Conservation (phyloP, 2,797 vertebrate genomes). For the Silurus aristotelis region DNA sequence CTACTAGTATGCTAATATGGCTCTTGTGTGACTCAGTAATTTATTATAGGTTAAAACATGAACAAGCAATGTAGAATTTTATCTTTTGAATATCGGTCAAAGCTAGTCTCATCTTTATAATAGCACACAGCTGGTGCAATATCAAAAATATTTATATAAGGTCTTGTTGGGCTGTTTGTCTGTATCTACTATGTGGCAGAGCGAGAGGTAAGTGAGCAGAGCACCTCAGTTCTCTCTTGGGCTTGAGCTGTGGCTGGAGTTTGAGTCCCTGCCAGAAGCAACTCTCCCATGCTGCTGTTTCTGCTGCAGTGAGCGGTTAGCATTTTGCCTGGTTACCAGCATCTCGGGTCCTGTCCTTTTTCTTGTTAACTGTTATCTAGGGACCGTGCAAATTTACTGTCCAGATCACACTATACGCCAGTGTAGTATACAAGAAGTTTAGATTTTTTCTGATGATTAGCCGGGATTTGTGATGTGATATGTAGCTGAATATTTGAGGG, state of each 20-base stretch:
- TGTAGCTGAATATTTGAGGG: neutral
- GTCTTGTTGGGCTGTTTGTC: neutral
- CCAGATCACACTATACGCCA: neutral
- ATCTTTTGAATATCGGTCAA: neutral
- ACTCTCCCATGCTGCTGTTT: constrained; percentile 38
- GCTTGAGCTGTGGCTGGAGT: constrained; percentile 23
- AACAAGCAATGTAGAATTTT: neutral
- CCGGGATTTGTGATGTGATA: neutral
- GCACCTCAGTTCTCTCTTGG: constrained; percentile 20
- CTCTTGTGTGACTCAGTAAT: neutral
- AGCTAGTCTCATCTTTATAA: neutral
- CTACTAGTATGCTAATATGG: neutral
- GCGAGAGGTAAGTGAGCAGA: constrained; percentile 18
- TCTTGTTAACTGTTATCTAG: constrained; percentile 31
- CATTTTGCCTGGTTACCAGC: constrained; percentile 41
- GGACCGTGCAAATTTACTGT: constrained; percentile 1
- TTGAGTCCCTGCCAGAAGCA: constrained; percentile 53
- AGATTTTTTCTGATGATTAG: neutral
- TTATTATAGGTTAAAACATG: neutral
- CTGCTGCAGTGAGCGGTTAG: constrained; percentile 51
- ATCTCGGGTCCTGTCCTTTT: constrained; percentile 13
- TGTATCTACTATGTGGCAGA: constrained; percentile 8
- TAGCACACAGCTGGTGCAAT: neutral
- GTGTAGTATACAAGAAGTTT: constrained; percentile 30
- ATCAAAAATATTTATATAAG: neutral